Conservation (phyloP, 2,113 vertebrate species). For the Ardeotis arabs region DNA sequence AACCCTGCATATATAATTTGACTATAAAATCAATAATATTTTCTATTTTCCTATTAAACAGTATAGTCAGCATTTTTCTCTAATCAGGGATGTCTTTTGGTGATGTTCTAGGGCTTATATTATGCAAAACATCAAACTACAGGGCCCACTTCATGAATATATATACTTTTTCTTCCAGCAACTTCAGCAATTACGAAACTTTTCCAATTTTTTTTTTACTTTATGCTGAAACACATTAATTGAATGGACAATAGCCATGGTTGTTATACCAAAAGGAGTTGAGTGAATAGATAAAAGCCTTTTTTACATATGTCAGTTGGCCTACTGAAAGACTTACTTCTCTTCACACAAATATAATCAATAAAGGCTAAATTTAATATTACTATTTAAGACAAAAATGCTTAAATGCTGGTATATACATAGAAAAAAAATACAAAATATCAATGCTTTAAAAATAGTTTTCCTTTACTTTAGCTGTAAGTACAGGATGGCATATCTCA, state of each 20-base stretch:
- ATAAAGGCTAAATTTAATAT: not conserved
- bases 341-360: not conserved
- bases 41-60: slow-evolving; percentile 29
- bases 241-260: not conserved
- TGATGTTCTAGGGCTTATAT: not conserved
- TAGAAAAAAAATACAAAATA: not conserved
- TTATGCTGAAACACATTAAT: not conserved
- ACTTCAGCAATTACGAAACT: slow-evolving; percentile 29
- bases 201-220: not conserved
- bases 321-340: not conserved
- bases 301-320: not conserved
- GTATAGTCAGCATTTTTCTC: slow-evolving; percentile 28
- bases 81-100: not conserved
- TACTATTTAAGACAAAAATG: not conserved
- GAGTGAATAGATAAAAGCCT: not conserved
- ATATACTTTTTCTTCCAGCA: not conserved
- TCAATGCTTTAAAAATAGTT: not conserved
- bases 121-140: slow-evolving; percentile 23
- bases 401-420: not conserved
- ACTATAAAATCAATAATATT: slow-evolving; percentile 29
- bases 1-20: slow-evolving; percentile 36
- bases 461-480: not conserved
- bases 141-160: not conserved
- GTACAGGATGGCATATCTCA: not conserved
- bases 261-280: not conserved